Percentiles rank a stretch among this genome's conserved stretches.
Conservation (phyloP, 2,113 vertebrate genomes). For the Labeo catla region DNA sequence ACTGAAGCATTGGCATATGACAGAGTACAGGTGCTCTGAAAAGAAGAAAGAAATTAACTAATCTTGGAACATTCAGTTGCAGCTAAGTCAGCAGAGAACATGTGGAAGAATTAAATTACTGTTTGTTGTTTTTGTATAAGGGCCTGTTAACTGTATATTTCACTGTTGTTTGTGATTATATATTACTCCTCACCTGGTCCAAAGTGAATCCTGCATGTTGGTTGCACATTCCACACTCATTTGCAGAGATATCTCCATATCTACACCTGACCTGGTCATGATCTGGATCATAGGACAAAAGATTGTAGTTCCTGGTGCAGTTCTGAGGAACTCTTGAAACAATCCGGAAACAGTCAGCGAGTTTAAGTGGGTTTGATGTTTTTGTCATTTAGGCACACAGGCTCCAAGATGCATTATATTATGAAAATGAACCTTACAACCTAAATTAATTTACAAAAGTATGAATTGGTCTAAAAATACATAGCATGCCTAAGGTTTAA, state of each 20-base stretch:
- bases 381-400: neutral
- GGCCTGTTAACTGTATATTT: too few species aligned
- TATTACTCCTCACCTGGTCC: neutral
- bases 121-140: too few species aligned
- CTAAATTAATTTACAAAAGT: too few species aligned
- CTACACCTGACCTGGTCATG: conserved; percentile 8
- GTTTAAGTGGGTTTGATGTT: neutral
- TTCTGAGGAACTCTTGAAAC: conserved; percentile 21
- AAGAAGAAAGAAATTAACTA: neutral
- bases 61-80: too few species aligned
- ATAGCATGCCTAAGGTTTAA: neutral
- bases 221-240: conserved; percentile 12
- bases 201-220: neutral
- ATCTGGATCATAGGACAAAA: conserved; percentile 11
- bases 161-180: neutral
- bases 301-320: neutral
- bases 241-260: neutral
- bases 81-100: too few species aligned
- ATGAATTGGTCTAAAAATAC: too few species aligned
- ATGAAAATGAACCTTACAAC: too few species aligned
- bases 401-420: neutral
- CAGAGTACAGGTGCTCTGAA: conserved; percentile 57
- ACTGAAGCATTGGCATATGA: fast-evolving
- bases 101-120: too few species aligned
- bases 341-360: neutral